A percentile compares a stretch with the other conserved stretches of the same genome.
phyloP scores from a whole-genome alignment of 2,888 invertebrate species.

The Amphimallon solstitiale region DNA sequence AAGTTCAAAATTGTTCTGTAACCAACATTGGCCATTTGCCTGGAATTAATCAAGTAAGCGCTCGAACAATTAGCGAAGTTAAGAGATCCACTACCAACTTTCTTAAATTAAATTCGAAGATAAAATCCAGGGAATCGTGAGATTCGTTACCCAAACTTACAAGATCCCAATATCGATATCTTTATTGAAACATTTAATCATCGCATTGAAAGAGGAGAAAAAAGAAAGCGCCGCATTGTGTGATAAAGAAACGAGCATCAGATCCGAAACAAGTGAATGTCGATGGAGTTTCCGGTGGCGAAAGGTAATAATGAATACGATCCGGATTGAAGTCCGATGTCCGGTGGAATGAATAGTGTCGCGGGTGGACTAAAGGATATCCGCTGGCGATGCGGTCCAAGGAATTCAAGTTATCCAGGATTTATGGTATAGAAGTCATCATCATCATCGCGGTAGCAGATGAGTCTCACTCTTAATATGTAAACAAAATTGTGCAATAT shows the following conservation, averaged over 20 bases:
- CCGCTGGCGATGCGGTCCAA: conserved; percentile 63
- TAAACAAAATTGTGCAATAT: conserved; percentile 35
- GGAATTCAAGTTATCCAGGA: conserved; percentile 60
- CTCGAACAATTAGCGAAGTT: conserved; percentile 26
- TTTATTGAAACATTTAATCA: not conserved
- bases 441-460: conserved; percentile 21
- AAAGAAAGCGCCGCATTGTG: conserved; percentile 19
- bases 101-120: conserved; percentile 28
- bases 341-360: conserved; percentile 36
- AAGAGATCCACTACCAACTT: conserved; percentile 24
- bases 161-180: not conserved
- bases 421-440: conserved; percentile 59
- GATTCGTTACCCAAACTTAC: not conserved
- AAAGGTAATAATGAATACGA: conserved; percentile 33
- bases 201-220: not conserved
- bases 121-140: not conserved
- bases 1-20: conserved; percentile 46
- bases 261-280: conserved; percentile 29
- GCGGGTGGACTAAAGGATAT: conserved; percentile 59
- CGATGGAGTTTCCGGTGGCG: conserved; percentile 33
- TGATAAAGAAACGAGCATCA: conserved; percentile 14
- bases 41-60: conserved; percentile 47
- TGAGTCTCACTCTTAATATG: conserved; percentile 33
- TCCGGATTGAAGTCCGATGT: conserved; percentile 36
- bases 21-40: conserved; percentile 45